A percentile compares a stretch with the other conserved stretches of the same genome.
Evolutionary conservation across 2,113 vertebrate genomes (phyloP).

Genomic region (Anseranas semipalmata): DNA sequence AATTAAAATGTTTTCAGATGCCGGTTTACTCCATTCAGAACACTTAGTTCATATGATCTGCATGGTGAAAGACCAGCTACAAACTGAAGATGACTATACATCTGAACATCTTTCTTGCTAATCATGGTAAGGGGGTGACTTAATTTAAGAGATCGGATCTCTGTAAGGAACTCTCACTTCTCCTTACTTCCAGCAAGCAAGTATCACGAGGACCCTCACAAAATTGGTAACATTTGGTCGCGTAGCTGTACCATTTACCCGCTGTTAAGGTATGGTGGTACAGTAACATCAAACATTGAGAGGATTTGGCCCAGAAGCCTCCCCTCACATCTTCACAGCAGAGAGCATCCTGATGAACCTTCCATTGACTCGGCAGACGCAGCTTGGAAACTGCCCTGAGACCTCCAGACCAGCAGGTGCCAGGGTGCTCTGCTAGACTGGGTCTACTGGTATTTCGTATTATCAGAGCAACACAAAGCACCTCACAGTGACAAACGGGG

Average conservation of each 20-base stretch:
- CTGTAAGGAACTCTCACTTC: rapidly evolving
- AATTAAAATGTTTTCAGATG: neutral
- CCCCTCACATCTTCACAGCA: neutral
- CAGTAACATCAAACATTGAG: neutral
- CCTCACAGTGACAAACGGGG: neutral
- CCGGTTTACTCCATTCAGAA: neutral
- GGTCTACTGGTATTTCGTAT: neutral
- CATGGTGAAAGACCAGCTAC: neutral
- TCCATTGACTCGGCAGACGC: neutral
- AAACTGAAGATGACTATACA: neutral
- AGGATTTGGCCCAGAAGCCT: neutral
- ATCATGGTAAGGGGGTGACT: neutral
- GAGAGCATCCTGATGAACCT: neutral
- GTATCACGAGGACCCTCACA: neutral
- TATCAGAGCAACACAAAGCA: neutral
- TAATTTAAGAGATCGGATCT: neutral
- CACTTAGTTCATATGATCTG: neutral
- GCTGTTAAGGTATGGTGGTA: neutral
- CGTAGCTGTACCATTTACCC: neutral
- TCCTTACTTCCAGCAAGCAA: neutral
- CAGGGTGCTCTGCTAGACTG: neutral
- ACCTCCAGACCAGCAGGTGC: neutral
- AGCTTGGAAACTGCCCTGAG: neutral
- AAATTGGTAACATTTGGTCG: neutral
- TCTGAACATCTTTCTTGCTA: neutral